These are phyloP conservation scores for Protomyctophum bolini DNA, from an alignment of 2,113 vertebrate species.

Conservation along the genomic window DNA sequence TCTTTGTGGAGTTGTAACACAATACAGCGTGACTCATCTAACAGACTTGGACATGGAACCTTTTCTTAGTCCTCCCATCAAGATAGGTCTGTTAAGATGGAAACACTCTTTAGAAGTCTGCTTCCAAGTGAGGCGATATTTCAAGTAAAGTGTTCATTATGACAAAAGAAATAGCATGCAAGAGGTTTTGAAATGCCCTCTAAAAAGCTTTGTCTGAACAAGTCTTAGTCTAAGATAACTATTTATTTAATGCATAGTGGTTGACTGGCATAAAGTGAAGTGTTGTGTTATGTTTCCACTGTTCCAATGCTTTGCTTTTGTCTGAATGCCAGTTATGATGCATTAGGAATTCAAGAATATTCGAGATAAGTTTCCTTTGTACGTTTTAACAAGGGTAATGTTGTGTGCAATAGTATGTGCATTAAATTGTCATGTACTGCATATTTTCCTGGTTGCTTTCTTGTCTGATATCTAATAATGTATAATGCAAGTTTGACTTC, in stretches of 20 bases:
- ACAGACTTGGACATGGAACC: slow-evolving; percentile 22
- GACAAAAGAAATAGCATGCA: slow-evolving; percentile 63
- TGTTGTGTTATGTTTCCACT: slow-evolving; percentile 32
- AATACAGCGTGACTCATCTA: slow-evolving; percentile 28
- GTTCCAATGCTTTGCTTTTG: slow-evolving; percentile 43
- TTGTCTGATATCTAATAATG: not conserved
- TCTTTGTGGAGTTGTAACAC: slow-evolving; percentile 24
- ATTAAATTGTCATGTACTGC: not conserved
- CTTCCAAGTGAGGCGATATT: slow-evolving; percentile 42
- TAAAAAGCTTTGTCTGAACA: slow-evolving; percentile 33
- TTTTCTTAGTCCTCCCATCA: slow-evolving; percentile 11
- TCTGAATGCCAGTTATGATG: slow-evolving; percentile 40
- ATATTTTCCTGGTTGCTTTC: not conserved
- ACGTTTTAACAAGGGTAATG: slow-evolving; percentile 7
- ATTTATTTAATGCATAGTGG: slow-evolving; percentile 25
- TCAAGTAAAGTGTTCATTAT: slow-evolving; percentile 40
- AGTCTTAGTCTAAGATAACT: slow-evolving; percentile 43
- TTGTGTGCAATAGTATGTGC: slow-evolving; percentile 21
- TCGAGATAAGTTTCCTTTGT: not conserved
- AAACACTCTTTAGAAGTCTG: slow-evolving; percentile 35
- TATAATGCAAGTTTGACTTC: not conserved
- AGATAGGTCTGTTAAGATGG: slow-evolving; percentile 30
- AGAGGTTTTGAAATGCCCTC: slow-evolving; percentile 41
- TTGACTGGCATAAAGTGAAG: slow-evolving; percentile 22
- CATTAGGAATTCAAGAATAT: slow-evolving; percentile 24